These are phyloP conservation scores for Flexamia atlantica DNA, from an alignment of 2,888 invertebrate species.

Conservation along the genomic window DNA sequence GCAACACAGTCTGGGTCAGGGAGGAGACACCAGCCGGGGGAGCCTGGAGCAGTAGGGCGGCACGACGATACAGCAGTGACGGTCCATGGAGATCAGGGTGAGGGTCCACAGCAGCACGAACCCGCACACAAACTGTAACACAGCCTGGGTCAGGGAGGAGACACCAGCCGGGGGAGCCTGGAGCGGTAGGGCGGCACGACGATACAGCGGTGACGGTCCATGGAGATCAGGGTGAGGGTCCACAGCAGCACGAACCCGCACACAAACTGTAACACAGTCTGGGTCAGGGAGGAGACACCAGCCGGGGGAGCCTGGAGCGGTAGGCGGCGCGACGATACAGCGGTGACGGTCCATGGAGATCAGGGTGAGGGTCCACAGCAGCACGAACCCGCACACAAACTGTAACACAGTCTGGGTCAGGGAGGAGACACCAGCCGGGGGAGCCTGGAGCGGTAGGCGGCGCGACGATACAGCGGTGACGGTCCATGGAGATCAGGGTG, in stretches of 20 bases:
- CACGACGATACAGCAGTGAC: conserved; percentile 78
- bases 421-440: conserved; percentile 74
- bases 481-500: conserved; percentile 78
- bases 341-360: conserved; percentile 79
- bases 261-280: background rate
- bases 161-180: no score
- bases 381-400: conserved; percentile 79
- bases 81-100: conserved; percentile 78
- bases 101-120: conserved; percentile 79
- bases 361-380: conserved; percentile 78
- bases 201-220: background rate
- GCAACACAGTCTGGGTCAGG: conserved; percentile 65
- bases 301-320: conserved; percentile 76
- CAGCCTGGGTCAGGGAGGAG: background rate
- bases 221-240: background rate
- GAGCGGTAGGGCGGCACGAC: no score
- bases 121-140: conserved; percentile 78
- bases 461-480: conserved; percentile 78
- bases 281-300: conserved; percentile 71
- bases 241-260: conserved; percentile 66
- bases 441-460: conserved; percentile 77
- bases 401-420: conserved; percentile 71
- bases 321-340: conserved; percentile 78
- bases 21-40: conserved; percentile 75
- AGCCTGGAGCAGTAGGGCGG: conserved; percentile 78